Evolutionary conservation across 2,888 invertebrate genomes (phyloP).

Genomic region (Rhagonycha lutea): DNA sequence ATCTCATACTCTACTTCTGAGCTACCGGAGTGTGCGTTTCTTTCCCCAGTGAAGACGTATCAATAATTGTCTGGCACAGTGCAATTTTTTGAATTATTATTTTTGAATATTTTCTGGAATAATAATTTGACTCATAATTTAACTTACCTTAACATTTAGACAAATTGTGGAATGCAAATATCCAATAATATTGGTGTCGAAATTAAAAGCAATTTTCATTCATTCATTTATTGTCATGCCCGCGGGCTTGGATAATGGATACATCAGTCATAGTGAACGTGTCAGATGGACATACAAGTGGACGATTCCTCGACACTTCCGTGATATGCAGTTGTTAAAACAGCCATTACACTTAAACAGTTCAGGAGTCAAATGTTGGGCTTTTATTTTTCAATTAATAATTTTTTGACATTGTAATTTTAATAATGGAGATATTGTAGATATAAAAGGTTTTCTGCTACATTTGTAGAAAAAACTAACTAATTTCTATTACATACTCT

Average conservation of each 20-base stretch:
- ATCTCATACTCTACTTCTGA: no score
- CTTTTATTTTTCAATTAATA: neutral
- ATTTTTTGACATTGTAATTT: neutral
- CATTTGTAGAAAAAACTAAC: constrained; percentile 7
- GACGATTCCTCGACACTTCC: constrained; percentile 52
- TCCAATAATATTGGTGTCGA: neutral
- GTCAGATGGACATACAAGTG: constrained; percentile 54
- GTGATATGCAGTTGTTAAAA: constrained; percentile 51
- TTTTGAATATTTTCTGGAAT: no score
- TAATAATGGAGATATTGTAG: neutral
- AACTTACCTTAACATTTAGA: no score
- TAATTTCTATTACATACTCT: neutral
- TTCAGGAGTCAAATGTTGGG: constrained; percentile 27
- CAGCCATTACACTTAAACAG: constrained; percentile 37
- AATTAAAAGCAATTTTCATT: constrained; percentile 30
- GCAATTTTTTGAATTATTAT: no score
- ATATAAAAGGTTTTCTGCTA: constrained; percentile 14
- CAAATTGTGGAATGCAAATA: no score
- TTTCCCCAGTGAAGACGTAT: no score
- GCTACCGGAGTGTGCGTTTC: no score
- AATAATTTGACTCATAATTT: no score
- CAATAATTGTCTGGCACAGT: no score
- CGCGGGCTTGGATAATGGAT: constrained; percentile 55
- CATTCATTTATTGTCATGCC: constrained; percentile 57
- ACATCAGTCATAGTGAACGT: constrained; percentile 56